phyloP scores from a whole-genome alignment of 2,113 vertebrate species.

The Anolis carolinensis region DNA sequence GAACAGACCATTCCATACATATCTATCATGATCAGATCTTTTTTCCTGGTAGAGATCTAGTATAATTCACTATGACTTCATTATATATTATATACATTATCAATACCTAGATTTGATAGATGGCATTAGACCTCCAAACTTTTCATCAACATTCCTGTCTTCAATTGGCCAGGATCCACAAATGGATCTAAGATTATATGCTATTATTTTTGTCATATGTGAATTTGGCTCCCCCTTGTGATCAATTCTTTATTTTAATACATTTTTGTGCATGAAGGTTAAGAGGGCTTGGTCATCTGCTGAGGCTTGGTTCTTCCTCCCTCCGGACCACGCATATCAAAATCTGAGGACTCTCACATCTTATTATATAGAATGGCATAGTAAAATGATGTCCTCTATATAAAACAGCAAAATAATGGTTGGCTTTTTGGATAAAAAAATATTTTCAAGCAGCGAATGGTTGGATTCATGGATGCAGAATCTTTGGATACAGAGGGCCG shows the following conservation, averaged over 20 bases:
- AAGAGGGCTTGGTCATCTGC: too few species aligned
- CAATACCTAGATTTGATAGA: not conserved
- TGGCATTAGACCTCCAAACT: not conserved
- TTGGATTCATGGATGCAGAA: too few species aligned
- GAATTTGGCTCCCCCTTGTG: not conserved
- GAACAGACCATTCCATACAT: not conserved
- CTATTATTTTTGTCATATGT: not conserved
- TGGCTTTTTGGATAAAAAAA: too few species aligned
- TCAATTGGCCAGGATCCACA: not conserved
- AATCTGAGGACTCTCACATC: too few species aligned
- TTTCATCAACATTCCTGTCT: not conserved
- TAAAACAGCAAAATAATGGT: too few species aligned
- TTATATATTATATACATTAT: not conserved
- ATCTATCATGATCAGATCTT: not conserved
- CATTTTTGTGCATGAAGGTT: not conserved
- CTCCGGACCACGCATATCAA: too few species aligned
- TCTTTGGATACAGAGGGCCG: too few species aligned
- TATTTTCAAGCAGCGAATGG: too few species aligned
- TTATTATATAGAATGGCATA: too few species aligned
- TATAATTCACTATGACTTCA: rapidly evolving
- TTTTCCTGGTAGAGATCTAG: not conserved
- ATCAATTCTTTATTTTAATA: not conserved
- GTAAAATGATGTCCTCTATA: too few species aligned
- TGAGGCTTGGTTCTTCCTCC: too few species aligned
- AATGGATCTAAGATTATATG: not conserved